Evolutionary conservation across 2,797 vertebrate species (phyloP), one percentile per base, ranked within the genome.

Genomic region (Esox lucius): DNA sequence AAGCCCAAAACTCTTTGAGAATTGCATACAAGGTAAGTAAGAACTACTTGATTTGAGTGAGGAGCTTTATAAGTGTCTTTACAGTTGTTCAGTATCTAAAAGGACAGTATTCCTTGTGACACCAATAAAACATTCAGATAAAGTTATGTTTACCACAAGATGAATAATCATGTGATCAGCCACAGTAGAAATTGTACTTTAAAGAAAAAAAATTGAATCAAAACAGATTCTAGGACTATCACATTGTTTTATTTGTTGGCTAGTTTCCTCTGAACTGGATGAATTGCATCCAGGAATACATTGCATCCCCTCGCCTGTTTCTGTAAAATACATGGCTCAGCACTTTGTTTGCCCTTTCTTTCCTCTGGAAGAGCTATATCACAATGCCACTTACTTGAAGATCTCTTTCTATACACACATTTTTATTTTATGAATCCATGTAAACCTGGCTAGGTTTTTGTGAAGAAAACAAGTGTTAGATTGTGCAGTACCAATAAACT

Each of bases 1-100:
- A 0, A 93, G 91, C 64, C 90, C 88, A 70, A 94, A 94, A 85
- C 91, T 93, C 22, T 64, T 94, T 84, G 92, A 95, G 76, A 94
- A 91, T 81, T 93, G 86, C 88, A 92, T 93, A 84, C 93, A 92
- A 89, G 94, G 94, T 94, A 84, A 73, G 85, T 35, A 26, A 62
- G 42, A 28, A 33, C 28, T 9, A 33, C 24, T 65, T 65, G 26
- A 61, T 46, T 35, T 64, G 51, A 87, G 85, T 39, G 70, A 73
- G 80, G 73, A 59, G 83, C 78, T 90, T 87, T 87, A 89, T 89
- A 73, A 90, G 78, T 85, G 80, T 80, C 74, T 84, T 75, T 46
- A 74, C 67, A 26, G 76, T 65, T 78, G 73, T 66, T 59, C 12
- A 22, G 68, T 78, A 69, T 83, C 73, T 78, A 79, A 12, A 46